Base-by-base conservation (phyloP, 2,797 vertebrate species). In the Halcyon chelicuti region DNA sequence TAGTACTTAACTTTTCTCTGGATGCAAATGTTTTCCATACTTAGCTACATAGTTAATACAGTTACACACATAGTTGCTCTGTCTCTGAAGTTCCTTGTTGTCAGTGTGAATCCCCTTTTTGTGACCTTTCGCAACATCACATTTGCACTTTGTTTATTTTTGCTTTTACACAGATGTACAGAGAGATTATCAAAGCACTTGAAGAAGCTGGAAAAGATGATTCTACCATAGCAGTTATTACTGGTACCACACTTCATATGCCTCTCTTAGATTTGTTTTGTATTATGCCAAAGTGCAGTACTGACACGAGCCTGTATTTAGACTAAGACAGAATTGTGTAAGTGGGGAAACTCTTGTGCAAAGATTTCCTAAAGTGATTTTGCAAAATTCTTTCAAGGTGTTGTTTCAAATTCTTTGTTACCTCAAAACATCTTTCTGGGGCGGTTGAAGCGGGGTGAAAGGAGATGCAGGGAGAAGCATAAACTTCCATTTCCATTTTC, bases 181-280 rank as follows among this genome's bases (percentile, higher is more conserved):
- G 87, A 8, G 99, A 99, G 93, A 98, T 99, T 72, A 98, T 98
- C 0, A 96, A 95, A 52, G 99, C 99, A 0, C 98, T 99, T 95
- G 97, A 98, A 75, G 97, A 98, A 81, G 99, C 99, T 15, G 98
- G 98, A 7, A 98, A 98, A 66, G 98, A 99, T 90, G 97, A 98
- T 51, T 99, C 98, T 0, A 92, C 97, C 83, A 81, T 99, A 94
- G 98, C 99, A 7, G 99, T 99, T 31, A 28, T 99, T 42, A 99
- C 99, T 73, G 99, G 99, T 99, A 97, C 52, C 51, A 29, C 18
- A 31, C n/a, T 78, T 83, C 57, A 49, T 15, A 29, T 80, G 14
- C 23, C 29, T 84, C 25, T 80, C 44, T 17, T 35, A 61, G 7
- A 62, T 82, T 80, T 62, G 60, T 52, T 96, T 74, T 89, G 3